Evolutionary conservation across 2,797 vertebrate genomes (phyloP).

Genomic region (Leontopithecus rosalia): DNA sequence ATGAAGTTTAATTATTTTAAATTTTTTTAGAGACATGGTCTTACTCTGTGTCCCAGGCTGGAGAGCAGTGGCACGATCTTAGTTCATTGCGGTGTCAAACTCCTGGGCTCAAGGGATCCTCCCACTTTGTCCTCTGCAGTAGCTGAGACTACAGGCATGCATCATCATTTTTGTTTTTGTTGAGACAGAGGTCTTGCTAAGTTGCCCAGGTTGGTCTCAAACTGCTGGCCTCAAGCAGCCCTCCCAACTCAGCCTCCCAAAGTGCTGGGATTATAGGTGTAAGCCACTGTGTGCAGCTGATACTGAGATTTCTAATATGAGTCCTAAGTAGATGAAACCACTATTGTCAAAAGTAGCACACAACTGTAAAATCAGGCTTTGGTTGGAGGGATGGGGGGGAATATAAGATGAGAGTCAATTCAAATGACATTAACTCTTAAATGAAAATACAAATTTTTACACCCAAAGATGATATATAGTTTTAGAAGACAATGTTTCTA

Average conservation of each 20-base stretch:
- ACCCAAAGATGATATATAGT: not conserved
- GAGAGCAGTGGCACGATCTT: not conserved
- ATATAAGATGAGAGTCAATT: slow-evolving; percentile 8
- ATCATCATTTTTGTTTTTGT: not conserved
- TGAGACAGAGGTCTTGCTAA: not conserved
- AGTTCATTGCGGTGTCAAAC: not conserved
- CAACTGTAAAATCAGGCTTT: not conserved
- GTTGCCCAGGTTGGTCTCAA: not conserved
- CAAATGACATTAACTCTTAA: not conserved
- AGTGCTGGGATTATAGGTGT: not conserved
- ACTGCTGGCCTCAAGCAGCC: not conserved
- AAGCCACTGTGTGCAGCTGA: not conserved
- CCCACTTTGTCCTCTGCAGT: not conserved
- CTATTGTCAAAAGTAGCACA: not conserved
- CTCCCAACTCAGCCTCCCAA: not conserved
- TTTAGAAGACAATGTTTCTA: not conserved
- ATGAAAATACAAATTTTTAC: not conserved
- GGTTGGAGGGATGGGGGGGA: not conserved
- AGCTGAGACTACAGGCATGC: not conserved
- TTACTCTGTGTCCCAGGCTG: not conserved
- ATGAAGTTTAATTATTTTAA: not conserved
- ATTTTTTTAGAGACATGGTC: not conserved
- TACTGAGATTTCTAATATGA: not conserved
- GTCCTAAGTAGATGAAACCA: not conserved
- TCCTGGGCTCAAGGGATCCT: not conserved